Base-by-base conservation (phyloP, 2,113 vertebrate species). In the Lathamus discolor region DNA sequence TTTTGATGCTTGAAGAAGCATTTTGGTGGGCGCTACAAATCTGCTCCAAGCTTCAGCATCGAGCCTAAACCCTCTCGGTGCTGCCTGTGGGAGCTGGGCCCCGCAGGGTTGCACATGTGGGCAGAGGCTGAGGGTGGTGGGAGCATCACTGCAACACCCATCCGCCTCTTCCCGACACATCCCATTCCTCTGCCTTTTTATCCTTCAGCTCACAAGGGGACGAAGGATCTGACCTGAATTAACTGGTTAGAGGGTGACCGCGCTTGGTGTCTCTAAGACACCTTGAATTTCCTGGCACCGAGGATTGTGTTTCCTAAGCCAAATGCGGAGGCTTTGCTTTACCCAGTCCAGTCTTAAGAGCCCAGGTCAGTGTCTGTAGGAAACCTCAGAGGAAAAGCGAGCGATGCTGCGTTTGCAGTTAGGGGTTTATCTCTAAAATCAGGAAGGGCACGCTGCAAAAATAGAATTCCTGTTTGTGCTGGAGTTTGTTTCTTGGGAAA, bases 401-500 rank as follows among this genome's bases (percentile, higher is more conserved):
- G 86, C 75, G 19, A 6, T 0, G 43, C 83, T 74, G 63, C 1
- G 0, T 68, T 68, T 51, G 79, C 78, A 19, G 9, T 54, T 22
- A 8, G 54, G 67, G 18, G 1, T 0, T 83, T 94, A 63, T 61
- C 90, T 83, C 76, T 24, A 6, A 35, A 27, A 79, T 27, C 82
- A 64, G 82, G 92, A 95, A 92, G 93, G 83, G 83, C 79, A 43
- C 1, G 2, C 52, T 92, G 75, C 72, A 92, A 85, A 94, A 85
- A 84, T 55, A 96, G 92, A 93, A 63, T 72, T 90, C 85, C 94
- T 88, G 79, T 90, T 95, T 83, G 75, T 17, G 85, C 57, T 16
- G 57, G 22, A 10, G 35, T n/a, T 59, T n/a, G 3, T 28, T 75
- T 78, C 55, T 68, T 51, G 57, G 91, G 52, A 86, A 79, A 86